Percentiles rank a stretch among this genome's conserved stretches.
Evolutionary conservation across 92 coral and sea anemone genomes (phyloP).

Genomic region (Meandrina meandrites): DNA sequence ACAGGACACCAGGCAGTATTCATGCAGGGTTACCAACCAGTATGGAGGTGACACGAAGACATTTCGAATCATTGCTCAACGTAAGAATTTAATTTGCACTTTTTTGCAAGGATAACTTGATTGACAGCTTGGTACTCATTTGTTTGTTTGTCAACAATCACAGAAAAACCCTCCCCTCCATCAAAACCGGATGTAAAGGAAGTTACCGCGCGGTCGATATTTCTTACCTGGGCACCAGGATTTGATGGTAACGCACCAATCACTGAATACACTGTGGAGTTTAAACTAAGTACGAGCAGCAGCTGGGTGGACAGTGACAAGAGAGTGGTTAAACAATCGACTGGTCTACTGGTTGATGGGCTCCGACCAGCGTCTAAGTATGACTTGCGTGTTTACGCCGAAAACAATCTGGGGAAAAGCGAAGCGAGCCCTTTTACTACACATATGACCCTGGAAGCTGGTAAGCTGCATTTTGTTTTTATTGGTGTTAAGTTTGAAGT

Average conservation of each 20-base stretch:
- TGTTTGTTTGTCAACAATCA: neutral
- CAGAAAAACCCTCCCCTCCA: slow-evolving; percentile 90
- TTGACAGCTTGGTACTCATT: no score
- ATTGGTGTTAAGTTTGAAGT: neutral
- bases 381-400: slow-evolving; percentile 75
- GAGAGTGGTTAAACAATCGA: slow-evolving; percentile 25
- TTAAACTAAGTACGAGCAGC: slow-evolving; percentile 44
- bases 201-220: slow-evolving; percentile 68
- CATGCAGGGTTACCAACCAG: slow-evolving; percentile 76
- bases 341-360: slow-evolving; percentile 45
- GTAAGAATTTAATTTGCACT: slow-evolving; percentile 44
- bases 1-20: slow-evolving; percentile 74
- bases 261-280: slow-evolving; percentile 62
- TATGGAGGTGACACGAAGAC: slow-evolving; percentile 72
- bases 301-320: slow-evolving; percentile 39
- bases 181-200: slow-evolving; percentile 44
- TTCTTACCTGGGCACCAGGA: slow-evolving; percentile 71
- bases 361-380: slow-evolving; percentile 85
- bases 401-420: slow-evolving; percentile 78
- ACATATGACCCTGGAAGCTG: slow-evolving; percentile 27
- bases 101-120: neutral
- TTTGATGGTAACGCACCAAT: slow-evolving; percentile 82
- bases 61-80: slow-evolving; percentile 71
- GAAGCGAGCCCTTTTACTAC: slow-evolving; percentile 63
- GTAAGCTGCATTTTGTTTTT: slow-evolving; percentile 1